phyloP scores from a whole-genome alignment of 2,888 invertebrate genomes.

The Exocentrus adspersus region DNA sequence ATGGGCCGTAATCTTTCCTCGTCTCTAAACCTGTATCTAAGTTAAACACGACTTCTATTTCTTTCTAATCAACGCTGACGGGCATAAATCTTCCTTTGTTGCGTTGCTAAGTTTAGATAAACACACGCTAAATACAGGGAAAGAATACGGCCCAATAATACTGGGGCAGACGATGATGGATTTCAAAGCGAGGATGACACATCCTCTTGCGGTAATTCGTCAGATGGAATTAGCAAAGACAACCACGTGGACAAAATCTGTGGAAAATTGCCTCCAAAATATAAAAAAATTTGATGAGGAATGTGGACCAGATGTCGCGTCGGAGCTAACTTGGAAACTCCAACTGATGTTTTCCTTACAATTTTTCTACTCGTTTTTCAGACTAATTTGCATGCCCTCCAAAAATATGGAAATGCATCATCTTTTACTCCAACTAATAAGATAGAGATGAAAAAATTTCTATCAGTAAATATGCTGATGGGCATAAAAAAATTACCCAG shows the following conservation, averaged over 20 bases:
- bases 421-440: conserved; percentile 13
- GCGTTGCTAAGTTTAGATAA: no score
- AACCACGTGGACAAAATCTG: conserved; percentile 13
- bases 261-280: conserved; percentile 10
- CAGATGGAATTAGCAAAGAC: conserved; percentile 1
- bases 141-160: no score
- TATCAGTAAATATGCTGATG: not conserved
- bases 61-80: no score
- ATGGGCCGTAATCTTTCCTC: no score
- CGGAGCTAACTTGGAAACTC: conserved; percentile 15
- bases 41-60: no score
- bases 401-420: conserved; percentile 7
- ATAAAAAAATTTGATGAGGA: conserved; percentile 14
- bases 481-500: not conserved
- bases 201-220: conserved; percentile 10
- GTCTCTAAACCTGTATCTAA: no score
- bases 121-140: no score
- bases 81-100: no score
- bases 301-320: conserved; percentile 18
- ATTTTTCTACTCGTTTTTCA: conserved; percentile 21
- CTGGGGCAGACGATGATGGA: conserved; percentile 9
- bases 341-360: conserved; percentile 15
- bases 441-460: conserved; percentile 7
- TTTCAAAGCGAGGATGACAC: conserved; percentile 20
- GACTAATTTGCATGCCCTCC: conserved; percentile 16